Conservation (phyloP, 2,113 vertebrate species). For the Toxotes jaculatrix region DNA sequence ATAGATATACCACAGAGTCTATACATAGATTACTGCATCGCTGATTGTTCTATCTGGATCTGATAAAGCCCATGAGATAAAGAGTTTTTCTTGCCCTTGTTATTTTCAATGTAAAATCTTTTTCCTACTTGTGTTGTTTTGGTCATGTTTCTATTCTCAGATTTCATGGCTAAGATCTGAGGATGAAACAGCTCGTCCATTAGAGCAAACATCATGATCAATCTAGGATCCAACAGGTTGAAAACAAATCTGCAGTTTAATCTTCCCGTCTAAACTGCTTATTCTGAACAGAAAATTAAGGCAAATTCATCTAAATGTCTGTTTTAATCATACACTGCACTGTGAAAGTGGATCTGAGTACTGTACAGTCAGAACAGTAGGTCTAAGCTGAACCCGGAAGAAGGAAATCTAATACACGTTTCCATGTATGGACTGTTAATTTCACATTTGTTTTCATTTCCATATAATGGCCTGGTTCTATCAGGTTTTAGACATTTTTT, state of each 20-base stretch:
- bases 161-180: not conserved
- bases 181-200: not conserved
- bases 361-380: not conserved
- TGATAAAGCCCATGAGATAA: not conserved
- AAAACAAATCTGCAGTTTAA: slow-evolving; percentile 2
- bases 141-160: not conserved
- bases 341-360: not conserved
- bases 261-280: not conserved
- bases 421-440: not conserved
- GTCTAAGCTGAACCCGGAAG: not conserved
- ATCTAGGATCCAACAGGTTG: not conserved
- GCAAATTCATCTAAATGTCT: not conserved
- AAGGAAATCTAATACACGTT: not conserved
- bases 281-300: not conserved
- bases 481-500: not conserved
- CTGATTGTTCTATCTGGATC: too few relatives aligned
- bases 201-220: not conserved
- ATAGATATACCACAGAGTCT: too few relatives aligned
- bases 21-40: not conserved
- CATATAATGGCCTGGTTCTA: not conserved
- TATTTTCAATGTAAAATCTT: not conserved
- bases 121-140: not conserved
- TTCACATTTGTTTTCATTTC: not conserved
- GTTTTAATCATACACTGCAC: not conserved
- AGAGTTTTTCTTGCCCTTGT: not conserved